Percentiles rank a stretch among this genome's conserved stretches.
Evolutionary conservation across 2,888 invertebrate species (phyloP).

Genomic region (Dyspetes luteomarginatus): DNA sequence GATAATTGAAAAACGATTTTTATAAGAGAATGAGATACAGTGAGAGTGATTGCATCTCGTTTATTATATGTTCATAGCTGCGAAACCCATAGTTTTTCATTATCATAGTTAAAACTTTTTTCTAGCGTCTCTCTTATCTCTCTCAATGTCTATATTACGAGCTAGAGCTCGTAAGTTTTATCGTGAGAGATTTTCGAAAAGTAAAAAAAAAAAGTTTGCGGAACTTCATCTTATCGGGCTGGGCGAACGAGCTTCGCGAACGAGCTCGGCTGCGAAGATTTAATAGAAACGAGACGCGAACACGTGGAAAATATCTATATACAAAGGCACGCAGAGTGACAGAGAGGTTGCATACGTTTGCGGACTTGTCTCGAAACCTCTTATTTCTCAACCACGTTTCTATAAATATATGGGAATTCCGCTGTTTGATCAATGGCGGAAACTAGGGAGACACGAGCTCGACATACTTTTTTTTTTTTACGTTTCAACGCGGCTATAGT

Average conservation of each 20-base stretch:
- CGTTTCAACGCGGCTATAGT: too few species aligned
- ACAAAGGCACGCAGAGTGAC: neutral
- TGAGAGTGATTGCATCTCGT: too few species aligned
- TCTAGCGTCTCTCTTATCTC: conserved; percentile 4
- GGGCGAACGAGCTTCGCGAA: neutral
- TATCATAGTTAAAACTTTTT: conserved; percentile 54
- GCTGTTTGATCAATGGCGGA: conserved; percentile 66
- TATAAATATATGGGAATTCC: conserved; percentile 48
- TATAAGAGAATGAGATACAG: too few species aligned
- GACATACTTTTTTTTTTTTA: neutral
- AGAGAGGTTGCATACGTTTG: neutral
- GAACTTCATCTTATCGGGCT: conserved; percentile 9
- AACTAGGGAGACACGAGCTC: conserved; percentile 29
- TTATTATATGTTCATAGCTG: conserved; percentile 12
- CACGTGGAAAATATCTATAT: neutral
- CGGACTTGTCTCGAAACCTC: neutral
- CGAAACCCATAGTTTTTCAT: conserved; percentile 38
- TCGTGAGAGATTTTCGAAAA: conserved; percentile 22
- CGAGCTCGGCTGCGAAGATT: conserved; percentile 13
- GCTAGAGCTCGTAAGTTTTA: conserved; percentile 31
- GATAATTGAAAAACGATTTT: too few species aligned
- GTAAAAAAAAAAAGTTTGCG: neutral
- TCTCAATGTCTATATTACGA: too few species aligned
- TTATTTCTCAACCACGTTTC: neutral
- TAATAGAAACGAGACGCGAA: neutral